Evolutionary conservation across 2,797 vertebrate genomes (phyloP).

Genomic region (Falco novaeseelandiae): DNA sequence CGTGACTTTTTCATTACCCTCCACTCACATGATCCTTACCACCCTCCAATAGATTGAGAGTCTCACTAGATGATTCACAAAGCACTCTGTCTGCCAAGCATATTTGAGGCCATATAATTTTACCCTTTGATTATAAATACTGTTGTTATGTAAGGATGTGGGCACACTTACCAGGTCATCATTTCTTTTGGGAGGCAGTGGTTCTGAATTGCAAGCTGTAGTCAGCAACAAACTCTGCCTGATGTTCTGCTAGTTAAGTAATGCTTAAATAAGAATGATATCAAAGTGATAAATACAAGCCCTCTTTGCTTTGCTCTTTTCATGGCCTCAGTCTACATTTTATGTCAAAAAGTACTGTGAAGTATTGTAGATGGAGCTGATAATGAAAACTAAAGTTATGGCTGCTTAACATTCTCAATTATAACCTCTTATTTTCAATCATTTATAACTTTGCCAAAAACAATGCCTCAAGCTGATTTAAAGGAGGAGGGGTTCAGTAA

Average conservation of each 20-base stretch:
- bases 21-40: not conserved
- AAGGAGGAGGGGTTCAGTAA: slow-evolving; percentile 36
- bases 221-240: slow-evolving; percentile 26
- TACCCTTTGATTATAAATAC: not conserved
- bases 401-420: slow-evolving; percentile 16
- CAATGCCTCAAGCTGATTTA: slow-evolving; percentile 44
- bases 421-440: slow-evolving; percentile 17
- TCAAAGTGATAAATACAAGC: slow-evolving; percentile 32
- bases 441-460: slow-evolving; percentile 55
- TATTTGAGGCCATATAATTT: not conserved
- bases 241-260: slow-evolving; percentile 25
- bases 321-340: slow-evolving; percentile 36
- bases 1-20: not conserved
- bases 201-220: not conserved
- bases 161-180: not conserved
- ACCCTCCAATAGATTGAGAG: not conserved
- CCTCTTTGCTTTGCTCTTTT: not conserved
- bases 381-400: slow-evolving; percentile 28
- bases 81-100: not conserved
- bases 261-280: slow-evolving; percentile 28
- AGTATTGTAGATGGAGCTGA: slow-evolving; percentile 5
- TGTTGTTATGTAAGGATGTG: not conserved
- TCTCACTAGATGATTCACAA: not conserved
- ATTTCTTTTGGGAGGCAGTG: not conserved
- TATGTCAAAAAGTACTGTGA: slow-evolving; percentile 16